phyloP scores from a whole-genome alignment of 2,113 vertebrate genomes.

The Colinus virginianus region DNA sequence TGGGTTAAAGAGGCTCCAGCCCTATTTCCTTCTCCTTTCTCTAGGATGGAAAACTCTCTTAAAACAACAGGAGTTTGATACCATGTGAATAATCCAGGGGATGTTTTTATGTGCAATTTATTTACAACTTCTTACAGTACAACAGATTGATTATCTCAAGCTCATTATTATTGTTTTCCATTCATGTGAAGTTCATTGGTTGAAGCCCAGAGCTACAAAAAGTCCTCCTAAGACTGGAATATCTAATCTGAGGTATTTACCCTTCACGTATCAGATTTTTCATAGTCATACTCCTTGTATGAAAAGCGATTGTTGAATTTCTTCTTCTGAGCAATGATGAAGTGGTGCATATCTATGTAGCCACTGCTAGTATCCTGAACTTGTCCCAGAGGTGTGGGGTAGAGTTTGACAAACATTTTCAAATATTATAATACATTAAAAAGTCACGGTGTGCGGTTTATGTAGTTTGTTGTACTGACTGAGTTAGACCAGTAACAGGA shows the following conservation, averaged over 20 bases:
- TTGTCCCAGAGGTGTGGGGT: background rate
- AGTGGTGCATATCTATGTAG: background rate
- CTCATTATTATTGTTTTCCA: background rate
- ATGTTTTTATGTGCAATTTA: background rate
- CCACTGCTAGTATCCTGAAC: background rate
- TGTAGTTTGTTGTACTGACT: background rate
- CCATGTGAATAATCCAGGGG: background rate
- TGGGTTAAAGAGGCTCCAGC: background rate
- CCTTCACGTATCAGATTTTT: background rate
- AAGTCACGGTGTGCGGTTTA: background rate
- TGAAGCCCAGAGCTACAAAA: background rate
- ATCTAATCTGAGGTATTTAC: background rate
- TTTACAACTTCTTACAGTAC: background rate
- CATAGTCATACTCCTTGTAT: fast-evolving
- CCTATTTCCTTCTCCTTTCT: background rate
- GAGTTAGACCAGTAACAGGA: background rate
- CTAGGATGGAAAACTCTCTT: background rate
- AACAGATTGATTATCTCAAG: background rate
- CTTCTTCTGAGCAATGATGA: background rate
- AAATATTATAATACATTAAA: background rate
- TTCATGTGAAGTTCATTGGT: background rate
- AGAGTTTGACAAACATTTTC: background rate
- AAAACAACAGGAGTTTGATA: background rate
- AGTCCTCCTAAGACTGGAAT: background rate
- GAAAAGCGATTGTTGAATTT: background rate